Percentiles rank a stretch among this genome's conserved stretches.
phyloP scores from a whole-genome alignment of 2,797 vertebrate species.

The Oreortyx pictus region DNA sequence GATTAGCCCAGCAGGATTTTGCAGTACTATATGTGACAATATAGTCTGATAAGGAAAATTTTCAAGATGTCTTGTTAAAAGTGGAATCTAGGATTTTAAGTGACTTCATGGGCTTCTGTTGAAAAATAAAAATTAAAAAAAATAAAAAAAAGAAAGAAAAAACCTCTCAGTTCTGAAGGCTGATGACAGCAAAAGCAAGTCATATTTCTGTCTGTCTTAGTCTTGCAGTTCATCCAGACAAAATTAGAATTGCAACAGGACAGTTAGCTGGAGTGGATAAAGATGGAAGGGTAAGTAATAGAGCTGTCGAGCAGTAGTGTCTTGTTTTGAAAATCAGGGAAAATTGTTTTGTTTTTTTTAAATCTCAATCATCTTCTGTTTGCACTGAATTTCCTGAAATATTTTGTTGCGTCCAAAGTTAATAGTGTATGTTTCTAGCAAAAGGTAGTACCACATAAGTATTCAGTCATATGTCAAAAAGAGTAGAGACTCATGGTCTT shows the following conservation, averaged over 20 bases:
- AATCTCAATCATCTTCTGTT: not conserved
- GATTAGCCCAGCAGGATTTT: not conserved
- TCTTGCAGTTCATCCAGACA: slow-evolving; percentile 96
- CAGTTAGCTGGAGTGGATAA: slow-evolving; percentile 99
- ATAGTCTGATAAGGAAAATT: not conserved
- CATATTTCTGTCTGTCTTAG: slow-evolving; percentile 80
- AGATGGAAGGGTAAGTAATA: slow-evolving; percentile 92
- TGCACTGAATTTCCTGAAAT: not conserved
- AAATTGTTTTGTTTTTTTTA: not conserved
- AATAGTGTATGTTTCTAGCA: not conserved
- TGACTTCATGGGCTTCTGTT: slow-evolving; percentile 47
- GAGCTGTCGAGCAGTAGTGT: slow-evolving; percentile 57
- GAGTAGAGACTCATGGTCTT: not conserved
- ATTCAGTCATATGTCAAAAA: not conserved
- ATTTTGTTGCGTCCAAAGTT: slow-evolving; percentile 18
- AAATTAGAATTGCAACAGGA: slow-evolving; percentile 97
- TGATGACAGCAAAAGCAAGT: slow-evolving; percentile 61
- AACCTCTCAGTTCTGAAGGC: slow-evolving; percentile 57
- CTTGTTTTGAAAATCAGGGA: slow-evolving; percentile 59
- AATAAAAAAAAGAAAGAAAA: not conserved
- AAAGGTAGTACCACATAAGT: not conserved
- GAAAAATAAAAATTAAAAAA: slow-evolving; percentile 3
- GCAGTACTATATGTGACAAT: not conserved
- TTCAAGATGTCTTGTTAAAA: slow-evolving; percentile 13
- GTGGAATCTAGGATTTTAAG: slow-evolving; percentile 9